Conservation (phyloP, 2,797 vertebrate species). For the Argyrosomus regius region DNA sequence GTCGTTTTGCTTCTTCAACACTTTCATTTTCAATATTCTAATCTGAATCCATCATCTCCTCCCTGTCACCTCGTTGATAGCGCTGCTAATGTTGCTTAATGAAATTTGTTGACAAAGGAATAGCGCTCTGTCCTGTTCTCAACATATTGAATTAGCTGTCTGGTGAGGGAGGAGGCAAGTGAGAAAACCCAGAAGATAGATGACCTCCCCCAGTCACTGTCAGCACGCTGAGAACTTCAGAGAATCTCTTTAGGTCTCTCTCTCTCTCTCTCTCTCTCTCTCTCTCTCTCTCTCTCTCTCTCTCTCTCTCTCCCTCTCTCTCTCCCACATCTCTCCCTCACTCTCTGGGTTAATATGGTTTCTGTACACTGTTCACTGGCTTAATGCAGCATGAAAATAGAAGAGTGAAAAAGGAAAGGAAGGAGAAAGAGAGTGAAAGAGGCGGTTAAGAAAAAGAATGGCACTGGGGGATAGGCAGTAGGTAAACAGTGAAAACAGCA, state of each 20-base stretch:
- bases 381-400: slow-evolving; percentile 69
- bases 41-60: slow-evolving; percentile 70
- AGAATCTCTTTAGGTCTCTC: slow-evolving; percentile 34
- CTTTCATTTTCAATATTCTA: slow-evolving; percentile 65
- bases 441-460: slow-evolving; percentile 32
- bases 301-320: slow-evolving; percentile 2
- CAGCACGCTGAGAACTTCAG: slow-evolving; percentile 45
- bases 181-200: slow-evolving; percentile 56
- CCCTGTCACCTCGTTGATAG: slow-evolving; percentile 64
- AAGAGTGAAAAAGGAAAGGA: slow-evolving; percentile 28
- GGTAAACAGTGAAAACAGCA: slow-evolving; percentile 47
- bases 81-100: slow-evolving; percentile 69
- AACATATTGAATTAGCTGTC: slow-evolving; percentile 70
- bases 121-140: slow-evolving; percentile 48
- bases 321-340: not conserved
- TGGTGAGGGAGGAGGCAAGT: slow-evolving; percentile 36
- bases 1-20: slow-evolving; percentile 47
- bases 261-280: slow-evolving; percentile 5
- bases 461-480: slow-evolving; percentile 20
- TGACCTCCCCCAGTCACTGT: slow-evolving; percentile 59
- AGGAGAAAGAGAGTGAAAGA: slow-evolving; percentile 22
- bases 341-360: slow-evolving; percentile 51
- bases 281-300: slow-evolving; percentile 2
- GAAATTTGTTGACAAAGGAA: slow-evolving; percentile 74
- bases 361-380: slow-evolving; percentile 59